Evolutionary conservation across 2,113 vertebrate genomes (phyloP), one percentile per base, ranked within the genome.

Genomic region (Nicator chloris): DNA sequence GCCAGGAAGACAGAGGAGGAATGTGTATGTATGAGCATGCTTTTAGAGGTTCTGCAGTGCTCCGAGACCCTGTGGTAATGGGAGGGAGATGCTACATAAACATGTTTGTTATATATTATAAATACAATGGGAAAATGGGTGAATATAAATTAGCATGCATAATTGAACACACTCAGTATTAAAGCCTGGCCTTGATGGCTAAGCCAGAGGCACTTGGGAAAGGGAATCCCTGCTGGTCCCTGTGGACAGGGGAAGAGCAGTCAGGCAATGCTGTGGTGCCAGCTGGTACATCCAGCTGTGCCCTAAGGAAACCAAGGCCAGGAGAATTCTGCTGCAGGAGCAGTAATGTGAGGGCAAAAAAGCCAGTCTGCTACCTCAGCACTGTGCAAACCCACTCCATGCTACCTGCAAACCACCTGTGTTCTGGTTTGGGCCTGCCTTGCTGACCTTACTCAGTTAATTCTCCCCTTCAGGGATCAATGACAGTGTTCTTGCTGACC

Each of bases 1-100:
- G 92, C 26, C 53, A 50, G 22, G 56, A 85, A 94, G 89, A 92
- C 84, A 91, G 89, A 76, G 84, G 87, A 94, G 78, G 87, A 86
- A 95, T 95, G 45, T 44, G 35, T 37, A 83, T 57, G 68, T 86
- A 33, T 24, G 47, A 93, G 86, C 44, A 35, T 31, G 83, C 83
- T 91, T 95, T 87, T 42, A 87, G 87, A 94, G 75, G 45, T 49
- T 92, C 73, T 89, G 23, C 66, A 86, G 84, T 24, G 75, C 87
- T 85, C 80, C 7, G 40, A 92, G 94, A 57, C 61, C 81, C 78
- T n/a, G 40, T 71, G 86, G 61, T 82, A 84, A 92, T 4, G 35
- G 59, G 42, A 82, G n/a, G 70, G 72, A 72, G 54, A 85, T 85
- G 84, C 84, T 76, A 45, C 75, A 61, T 9, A 86, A 94, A 94